Evolutionary conservation across 2,797 vertebrate genomes (phyloP), one percentile per base, ranked within the genome.

Genomic region (Scomberomorus guttatus): DNA sequence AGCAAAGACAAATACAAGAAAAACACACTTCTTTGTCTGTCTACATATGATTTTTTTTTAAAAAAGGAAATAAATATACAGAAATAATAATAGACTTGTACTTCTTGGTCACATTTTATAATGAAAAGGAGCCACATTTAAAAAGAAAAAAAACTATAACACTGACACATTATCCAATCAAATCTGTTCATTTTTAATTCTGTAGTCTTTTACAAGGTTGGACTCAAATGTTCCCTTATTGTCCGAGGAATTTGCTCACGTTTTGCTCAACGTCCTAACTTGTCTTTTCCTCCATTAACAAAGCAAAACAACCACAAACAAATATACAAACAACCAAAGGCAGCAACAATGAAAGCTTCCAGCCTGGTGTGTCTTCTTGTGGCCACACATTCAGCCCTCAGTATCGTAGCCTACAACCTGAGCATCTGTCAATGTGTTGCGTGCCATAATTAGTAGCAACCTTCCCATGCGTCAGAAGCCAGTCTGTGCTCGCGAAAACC

Each of bases 381-480:
- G 70, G 75, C 59, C 13, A 42, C 77, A 81, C 79, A 68, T 46
- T 42, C 42, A 69, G 13, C 46, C 51, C 57, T 39, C 32, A 50
- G 64, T 37, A 68, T 57, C 65, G 61, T 10, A 82, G 54, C 83
- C 71, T 56, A 58, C 75, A 77, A 83, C 81, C 78, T 74, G 34
- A 81, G 78, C 80, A 74, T 90, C 75, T 86, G 83, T 82, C 81
- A 84, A 32, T 44, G 81, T 68, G 77, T 66, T 60, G 62, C 70
- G 68, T 81, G 78, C 72, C 85, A 73, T 74, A 76, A 86, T 84
- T 64, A 91, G 74, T 81, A 58, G 75, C 80, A 48, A 56, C 61
- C 55, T 51, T 75, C 65, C 48, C 72, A n/a, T 57, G 82, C 81
- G 60, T 71, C 80, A 71, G 60, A 54, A 78, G 44, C 50, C 61